A percentile compares a stretch with the other conserved stretches of the same genome.
These are phyloP conservation scores for Epizoanthus fatuus DNA, from an alignment of 92 coral and sea anemone species.

Conservation along the genomic window DNA sequence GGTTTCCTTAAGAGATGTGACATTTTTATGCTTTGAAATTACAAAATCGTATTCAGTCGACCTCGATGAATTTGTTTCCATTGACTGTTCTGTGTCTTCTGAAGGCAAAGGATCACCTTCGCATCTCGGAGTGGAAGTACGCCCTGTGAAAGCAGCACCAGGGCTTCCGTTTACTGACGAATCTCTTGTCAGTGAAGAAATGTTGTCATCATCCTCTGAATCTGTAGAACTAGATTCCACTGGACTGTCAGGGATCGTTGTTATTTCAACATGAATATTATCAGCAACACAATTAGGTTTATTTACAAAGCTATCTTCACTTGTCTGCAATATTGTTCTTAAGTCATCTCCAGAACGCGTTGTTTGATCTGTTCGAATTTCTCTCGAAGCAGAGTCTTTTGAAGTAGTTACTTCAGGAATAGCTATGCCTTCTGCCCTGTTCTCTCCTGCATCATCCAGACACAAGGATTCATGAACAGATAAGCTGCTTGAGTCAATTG, in stretches of 20 bases:
- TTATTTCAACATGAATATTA: background rate
- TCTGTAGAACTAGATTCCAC: background rate
- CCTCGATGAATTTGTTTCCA: background rate
- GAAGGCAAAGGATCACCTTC: background rate
- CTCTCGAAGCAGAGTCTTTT: too few relatives aligned
- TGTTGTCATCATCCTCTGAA: background rate
- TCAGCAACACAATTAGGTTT: background rate
- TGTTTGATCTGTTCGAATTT: too few relatives aligned
- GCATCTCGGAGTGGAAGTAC: background rate
- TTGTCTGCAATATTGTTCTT: background rate
- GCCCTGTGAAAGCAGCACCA: background rate
- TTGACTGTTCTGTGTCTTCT: background rate
- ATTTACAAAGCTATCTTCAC: background rate
- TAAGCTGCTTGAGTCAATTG: too few relatives aligned
- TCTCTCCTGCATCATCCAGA: too few relatives aligned
- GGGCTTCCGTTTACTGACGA: background rate
- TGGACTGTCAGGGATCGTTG: slow-evolving; percentile 42
- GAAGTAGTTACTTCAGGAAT: too few relatives aligned
- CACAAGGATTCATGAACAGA: too few relatives aligned
- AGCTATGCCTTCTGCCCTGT: too few relatives aligned
- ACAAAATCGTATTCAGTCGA: slow-evolving; percentile 8
- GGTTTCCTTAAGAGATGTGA: background rate
- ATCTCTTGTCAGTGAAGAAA: background rate
- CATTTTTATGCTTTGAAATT: background rate
- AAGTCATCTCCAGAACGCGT: background rate